Conservation (phyloP, 2,113 vertebrate genomes). For the Crocuta crocuta region DNA sequence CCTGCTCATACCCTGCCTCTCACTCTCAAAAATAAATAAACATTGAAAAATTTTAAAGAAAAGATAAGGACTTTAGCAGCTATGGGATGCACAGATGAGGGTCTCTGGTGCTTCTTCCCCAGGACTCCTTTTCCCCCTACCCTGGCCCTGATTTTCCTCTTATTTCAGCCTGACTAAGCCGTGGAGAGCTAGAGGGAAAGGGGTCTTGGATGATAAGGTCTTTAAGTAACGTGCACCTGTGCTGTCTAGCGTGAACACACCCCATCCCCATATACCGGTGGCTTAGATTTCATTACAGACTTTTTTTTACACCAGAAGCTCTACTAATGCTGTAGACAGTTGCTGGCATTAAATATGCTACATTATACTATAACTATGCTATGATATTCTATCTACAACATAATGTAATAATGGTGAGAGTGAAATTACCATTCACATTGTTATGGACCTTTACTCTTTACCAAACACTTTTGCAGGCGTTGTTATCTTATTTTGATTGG, state of each 20-base stretch:
- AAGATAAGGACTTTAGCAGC: no score
- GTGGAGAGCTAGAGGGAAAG: background rate
- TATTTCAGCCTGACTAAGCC: background rate
- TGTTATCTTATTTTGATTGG: background rate
- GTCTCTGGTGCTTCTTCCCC: accelerated
- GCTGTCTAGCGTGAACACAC: background rate
- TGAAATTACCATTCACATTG: background rate
- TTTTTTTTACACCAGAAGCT: background rate
- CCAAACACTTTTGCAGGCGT: background rate
- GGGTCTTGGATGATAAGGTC: no score
- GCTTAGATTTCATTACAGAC: background rate
- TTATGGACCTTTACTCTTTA: background rate
- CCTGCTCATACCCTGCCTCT: no score
- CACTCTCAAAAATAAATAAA: no score
- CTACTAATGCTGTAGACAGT: background rate
- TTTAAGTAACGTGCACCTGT: accelerated
- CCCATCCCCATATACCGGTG: accelerated
- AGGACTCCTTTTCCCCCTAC: accelerated
- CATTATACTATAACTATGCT: no score
- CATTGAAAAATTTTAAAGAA: no score
- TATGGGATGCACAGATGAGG: accelerated
- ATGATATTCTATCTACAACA: background rate
- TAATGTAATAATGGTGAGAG: no score
- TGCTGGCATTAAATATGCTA: background rate
- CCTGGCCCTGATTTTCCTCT: accelerated